phyloP scores from a whole-genome alignment of 2,888 invertebrate species.

The Tachina lurida region DNA sequence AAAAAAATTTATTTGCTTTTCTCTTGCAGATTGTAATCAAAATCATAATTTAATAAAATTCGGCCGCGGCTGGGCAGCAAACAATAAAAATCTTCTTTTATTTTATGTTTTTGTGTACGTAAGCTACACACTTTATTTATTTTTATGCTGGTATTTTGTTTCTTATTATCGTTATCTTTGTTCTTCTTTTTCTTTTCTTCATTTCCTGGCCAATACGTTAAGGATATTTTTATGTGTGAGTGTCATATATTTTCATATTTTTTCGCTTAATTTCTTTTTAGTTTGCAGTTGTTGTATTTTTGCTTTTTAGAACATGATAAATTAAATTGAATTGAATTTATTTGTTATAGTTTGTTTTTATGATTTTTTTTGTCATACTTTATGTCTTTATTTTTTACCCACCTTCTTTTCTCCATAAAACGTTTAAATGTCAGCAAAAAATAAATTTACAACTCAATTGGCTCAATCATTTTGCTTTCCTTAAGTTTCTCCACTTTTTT shows the following conservation, averaged over 20 bases:
- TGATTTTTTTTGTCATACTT: not conserved
- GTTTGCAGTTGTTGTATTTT: conserved; percentile 10
- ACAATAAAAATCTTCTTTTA: conserved; percentile 50
- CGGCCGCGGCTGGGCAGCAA: not conserved
- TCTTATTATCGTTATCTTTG: not conserved
- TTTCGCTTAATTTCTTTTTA: not conserved
- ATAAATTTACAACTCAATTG: conserved; percentile 55
- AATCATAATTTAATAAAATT: conserved; percentile 53
- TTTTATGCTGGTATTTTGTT: conserved; percentile 21
- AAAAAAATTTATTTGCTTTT: not conserved
- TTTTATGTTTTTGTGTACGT: conserved; percentile 12
- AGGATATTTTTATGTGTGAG: conserved; percentile 12
- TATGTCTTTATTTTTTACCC: not conserved
- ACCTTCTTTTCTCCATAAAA: not conserved
- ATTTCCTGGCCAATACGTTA: conserved; percentile 34
- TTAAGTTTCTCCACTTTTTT: not conserved
- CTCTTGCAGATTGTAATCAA: conserved; percentile 44
- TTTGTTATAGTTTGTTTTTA: conserved; percentile 13
- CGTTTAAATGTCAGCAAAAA: not conserved
- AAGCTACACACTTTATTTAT: conserved; percentile 44
- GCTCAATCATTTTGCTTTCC: conserved; percentile 29
- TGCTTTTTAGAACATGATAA: conserved; percentile 23
- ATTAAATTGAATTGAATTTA: conserved; percentile 43
- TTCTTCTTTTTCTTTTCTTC: not conserved
- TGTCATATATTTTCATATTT: conserved; percentile 14